Percentiles rank a stretch among this genome's conserved stretches.
Evolutionary conservation across 2,113 vertebrate species (phyloP).

Genomic region (Carassius carassius): DNA sequence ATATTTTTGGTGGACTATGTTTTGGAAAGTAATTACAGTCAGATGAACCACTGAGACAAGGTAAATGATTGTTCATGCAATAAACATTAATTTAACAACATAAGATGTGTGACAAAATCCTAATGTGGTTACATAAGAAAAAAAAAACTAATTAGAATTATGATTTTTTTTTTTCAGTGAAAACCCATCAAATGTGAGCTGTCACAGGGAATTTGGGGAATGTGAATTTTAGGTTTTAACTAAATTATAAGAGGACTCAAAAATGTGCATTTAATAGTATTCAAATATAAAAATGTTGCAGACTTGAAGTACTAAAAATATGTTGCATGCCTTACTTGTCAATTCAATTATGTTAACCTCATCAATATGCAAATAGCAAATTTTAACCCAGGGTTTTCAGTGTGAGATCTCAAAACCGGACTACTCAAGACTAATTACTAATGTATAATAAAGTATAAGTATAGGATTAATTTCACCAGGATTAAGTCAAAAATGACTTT

Average conservation of each 20-base stretch:
- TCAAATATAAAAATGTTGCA: no score
- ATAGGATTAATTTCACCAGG: not conserved
- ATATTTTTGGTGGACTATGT: not conserved
- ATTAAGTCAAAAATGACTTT: not conserved
- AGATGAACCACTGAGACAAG: not conserved
- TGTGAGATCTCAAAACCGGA: not conserved
- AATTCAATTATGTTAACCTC: not conserved
- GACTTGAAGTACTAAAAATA: not conserved
- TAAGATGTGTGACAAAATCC: no score
- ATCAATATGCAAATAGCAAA: not conserved
- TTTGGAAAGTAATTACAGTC: not conserved
- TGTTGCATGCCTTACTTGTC: conserved; percentile 5
- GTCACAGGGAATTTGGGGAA: no score
- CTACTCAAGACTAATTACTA: not conserved
- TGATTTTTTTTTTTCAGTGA: no score
- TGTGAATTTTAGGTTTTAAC: no score
- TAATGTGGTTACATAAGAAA: no score
- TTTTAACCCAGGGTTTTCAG: not conserved
- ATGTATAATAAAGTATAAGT: not conserved
- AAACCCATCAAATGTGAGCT: no score
- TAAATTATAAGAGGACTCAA: no score
- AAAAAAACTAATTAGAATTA: no score
- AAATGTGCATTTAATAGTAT: no score
- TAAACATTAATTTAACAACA: no score
- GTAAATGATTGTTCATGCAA: not conserved